Evolutionary conservation across 2,888 invertebrate species (phyloP), one percentile per base, ranked within the genome.

Genomic region (Sarcophaga subvicina): DNA sequence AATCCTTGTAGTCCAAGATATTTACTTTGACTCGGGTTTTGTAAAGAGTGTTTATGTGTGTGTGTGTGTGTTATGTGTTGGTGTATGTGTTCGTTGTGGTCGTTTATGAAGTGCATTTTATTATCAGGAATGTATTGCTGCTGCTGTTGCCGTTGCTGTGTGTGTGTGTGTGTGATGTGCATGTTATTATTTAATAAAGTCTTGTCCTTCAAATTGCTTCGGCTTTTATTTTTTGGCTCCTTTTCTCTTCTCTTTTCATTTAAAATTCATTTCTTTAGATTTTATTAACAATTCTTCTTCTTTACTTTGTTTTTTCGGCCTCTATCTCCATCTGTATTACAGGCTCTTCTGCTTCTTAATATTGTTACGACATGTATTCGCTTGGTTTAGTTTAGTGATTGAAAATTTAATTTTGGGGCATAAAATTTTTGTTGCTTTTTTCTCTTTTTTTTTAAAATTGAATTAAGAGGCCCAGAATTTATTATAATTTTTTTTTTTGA

Each of bases 121-220:
- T 37, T 37, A 37, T 0, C 14, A 54, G 54, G 12, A 54, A 54
- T 54, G 17, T 54, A 17, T 4, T 54, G 49, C 49, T 49, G 49
- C 14, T 49, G 3, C 14, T 54, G 54, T 14, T 54, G 54, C 54
- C 14, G 2, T 14, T 54, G 14, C 54, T 73, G 66, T n/a, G 6
- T 3, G 25, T 59, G 59, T 22, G 60, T 66, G 20, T 73, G 27
- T 27, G 37, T 27, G 37, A 6, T 37, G 6, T 47, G 20, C 27
- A 27, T 6, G 60, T 80, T 80, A 27, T 73, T 80, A 60, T 70
- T 63, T 47, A 71, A 77, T 63, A 76, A 64, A 76, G 47, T 82
- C 47, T 76, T 82, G 45, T 62, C 47, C 54, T 64, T 80, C 67
- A 25, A 11, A 2, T 62, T 49, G 54, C 4, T 67, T 67, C 45